Base-by-base conservation (phyloP, 2,888 invertebrate genomes). In the Eupithecia insigniata region DNA sequence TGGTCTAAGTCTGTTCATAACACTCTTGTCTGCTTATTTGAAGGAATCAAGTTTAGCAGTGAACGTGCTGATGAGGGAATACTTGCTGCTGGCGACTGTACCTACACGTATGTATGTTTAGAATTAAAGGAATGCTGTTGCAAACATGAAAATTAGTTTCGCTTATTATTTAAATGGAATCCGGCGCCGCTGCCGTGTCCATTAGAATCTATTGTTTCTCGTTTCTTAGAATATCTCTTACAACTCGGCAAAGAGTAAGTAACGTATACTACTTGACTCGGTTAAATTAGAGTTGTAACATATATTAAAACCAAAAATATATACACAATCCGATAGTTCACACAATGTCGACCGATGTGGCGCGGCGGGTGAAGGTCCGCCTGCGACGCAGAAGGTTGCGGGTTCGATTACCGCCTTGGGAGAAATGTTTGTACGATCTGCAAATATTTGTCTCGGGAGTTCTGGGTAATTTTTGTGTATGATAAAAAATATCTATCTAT, bases 151-250 rank as follows among this genome's bases (percentile, higher is more conserved):
- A 69, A 74, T 74, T 74, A 71, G 74, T 71, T 69, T 71, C 71
- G 71, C 74, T 51, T 69, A 74, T 66, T 66, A 71, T 66, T 69
- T 62, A 66, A 71, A 71, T 70, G 39, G 68, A 66, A 71, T 60
- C 60, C 55, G 71, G 74, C 74, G 71, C 74, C 74, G 68, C 62
- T 69, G 70, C 61, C 67, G 70, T 68, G 62, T 66, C 71, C 68
- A 74, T 74, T 71, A 74, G 62, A 68, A 71, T 75, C 72, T 75
- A 72, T 72, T 75, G 75, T 72, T 72, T 75, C 67, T 70, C 34
- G 68, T 75, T 74, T 65, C 39, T 68, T 46, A 51, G 61, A 69
- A 74, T 73, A 61, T 51, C 18, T 60, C 28, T 64, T 36, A 32
- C 26, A 58, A 39, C 14, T 16, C 22, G 8, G 26, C 69, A 69